phyloP scores from a whole-genome alignment of 2,888 invertebrate species.

The Thalpophila matura region DNA sequence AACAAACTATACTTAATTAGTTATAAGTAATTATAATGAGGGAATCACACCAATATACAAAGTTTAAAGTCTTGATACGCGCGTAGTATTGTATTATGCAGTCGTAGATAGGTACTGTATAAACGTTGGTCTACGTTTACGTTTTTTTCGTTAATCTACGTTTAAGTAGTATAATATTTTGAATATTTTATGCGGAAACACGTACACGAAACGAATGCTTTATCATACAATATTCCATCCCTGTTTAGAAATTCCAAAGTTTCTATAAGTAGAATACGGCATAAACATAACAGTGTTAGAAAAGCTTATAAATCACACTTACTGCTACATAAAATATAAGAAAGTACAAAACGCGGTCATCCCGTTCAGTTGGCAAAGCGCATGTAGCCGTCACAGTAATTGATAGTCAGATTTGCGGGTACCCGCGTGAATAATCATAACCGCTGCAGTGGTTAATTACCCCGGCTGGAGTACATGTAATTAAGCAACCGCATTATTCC shows the following conservation, averaged over 20 bases:
- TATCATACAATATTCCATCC: background rate
- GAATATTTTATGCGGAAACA: background rate
- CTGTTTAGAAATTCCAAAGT: constrained; percentile 2
- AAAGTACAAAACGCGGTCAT: constrained; percentile 58
- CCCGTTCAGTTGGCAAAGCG: constrained; percentile 48
- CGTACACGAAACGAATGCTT: background rate
- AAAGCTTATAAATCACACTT: constrained; percentile 40
- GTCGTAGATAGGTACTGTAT: no score
- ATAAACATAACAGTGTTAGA: constrained; percentile 1
- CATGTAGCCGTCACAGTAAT: constrained; percentile 82
- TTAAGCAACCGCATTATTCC: constrained; percentile 75
- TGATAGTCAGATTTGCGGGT: constrained; percentile 81
- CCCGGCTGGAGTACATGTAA: constrained; percentile 67
- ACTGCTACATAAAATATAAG: constrained; percentile 38
- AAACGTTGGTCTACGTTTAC: no score
- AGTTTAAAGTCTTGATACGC: no score
- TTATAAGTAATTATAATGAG: no score
- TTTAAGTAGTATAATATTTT: no score
- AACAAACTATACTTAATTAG: no score
- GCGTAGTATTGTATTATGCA: no score
- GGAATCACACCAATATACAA: background rate
- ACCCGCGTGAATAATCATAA: constrained; percentile 85
- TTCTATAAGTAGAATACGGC: background rate
- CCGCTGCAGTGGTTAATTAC: constrained; percentile 83
- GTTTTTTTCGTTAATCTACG: no score